Conservation (phyloP, 2,888 invertebrate genomes). For the Trilocha varians region DNA sequence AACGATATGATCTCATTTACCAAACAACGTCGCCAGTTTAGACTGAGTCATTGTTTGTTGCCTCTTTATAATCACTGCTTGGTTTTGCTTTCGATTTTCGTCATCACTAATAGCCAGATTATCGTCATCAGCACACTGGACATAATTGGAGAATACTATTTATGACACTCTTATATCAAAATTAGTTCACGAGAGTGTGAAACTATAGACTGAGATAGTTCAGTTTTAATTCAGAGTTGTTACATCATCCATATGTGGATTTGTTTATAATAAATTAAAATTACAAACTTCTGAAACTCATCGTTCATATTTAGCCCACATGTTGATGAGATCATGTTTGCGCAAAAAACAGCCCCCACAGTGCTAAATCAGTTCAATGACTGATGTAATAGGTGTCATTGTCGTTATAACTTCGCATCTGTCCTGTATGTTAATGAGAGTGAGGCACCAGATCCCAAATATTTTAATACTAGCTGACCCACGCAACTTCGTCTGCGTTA, state of each 20-base stretch:
- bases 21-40: background rate
- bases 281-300: conserved; percentile 8
- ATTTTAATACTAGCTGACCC: too few relatives aligned
- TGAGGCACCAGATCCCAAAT: too few relatives aligned
- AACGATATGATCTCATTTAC: background rate
- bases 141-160: too few relatives aligned
- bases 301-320: conserved; percentile 26
- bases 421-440: too few relatives aligned
- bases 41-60: background rate
- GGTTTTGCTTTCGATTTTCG: too few relatives aligned
- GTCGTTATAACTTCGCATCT: conserved; percentile 11
- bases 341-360: conserved; percentile 20
- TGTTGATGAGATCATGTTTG: conserved; percentile 35
- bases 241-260: background rate
- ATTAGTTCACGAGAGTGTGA: too few relatives aligned
- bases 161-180: too few relatives aligned
- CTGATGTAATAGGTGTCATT: conserved; percentile 5
- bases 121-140: background rate
- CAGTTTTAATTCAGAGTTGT: background rate
- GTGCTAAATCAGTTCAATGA: background rate
- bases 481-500: too few relatives aligned
- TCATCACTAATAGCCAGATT: background rate
- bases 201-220: background rate
- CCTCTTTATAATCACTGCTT: too few relatives aligned
- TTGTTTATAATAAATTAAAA: conserved; percentile 12